Evolutionary conservation across 1,140 invertebrate species (phyloP).

Genomic region (Caenorhabditis briggsae): DNA sequence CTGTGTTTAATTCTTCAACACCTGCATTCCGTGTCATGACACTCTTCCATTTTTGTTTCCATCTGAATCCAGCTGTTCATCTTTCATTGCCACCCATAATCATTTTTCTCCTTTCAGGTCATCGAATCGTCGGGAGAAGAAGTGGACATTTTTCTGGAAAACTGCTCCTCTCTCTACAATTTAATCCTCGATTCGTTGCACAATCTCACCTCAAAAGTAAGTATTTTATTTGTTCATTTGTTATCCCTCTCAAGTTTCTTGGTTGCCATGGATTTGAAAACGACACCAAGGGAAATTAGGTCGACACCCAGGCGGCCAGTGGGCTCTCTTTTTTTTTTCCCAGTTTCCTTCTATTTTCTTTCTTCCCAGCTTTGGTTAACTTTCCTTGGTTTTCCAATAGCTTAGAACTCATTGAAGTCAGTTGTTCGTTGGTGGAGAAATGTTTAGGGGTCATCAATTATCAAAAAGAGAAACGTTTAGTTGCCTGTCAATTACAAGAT

Average conservation of each 20-base stretch:
- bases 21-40: conserved; percentile 6
- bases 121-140: conserved; percentile 52
- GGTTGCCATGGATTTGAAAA: conserved; percentile 12
- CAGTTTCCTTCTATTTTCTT: background rate
- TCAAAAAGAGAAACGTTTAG: conserved; percentile 40
- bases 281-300: conserved; percentile 9
- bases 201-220: conserved; percentile 64
- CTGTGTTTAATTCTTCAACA: background rate
- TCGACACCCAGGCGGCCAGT: background rate
- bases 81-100: background rate
- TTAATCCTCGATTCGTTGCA: conserved; percentile 66
- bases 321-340: conserved; percentile 1
- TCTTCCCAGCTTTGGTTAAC: background rate
- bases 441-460: conserved; percentile 50
- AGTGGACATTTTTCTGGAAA: conserved; percentile 64
- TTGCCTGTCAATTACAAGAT: conserved; percentile 9
- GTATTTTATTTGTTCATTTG: conserved; percentile 9
- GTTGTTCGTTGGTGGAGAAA: conserved; percentile 34
- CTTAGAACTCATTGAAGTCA: background rate
- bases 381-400: background rate
- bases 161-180: conserved; percentile 67
- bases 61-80: background rate
- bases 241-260: background rate
- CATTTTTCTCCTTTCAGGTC: background rate
- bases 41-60: background rate